Conservation (phyloP, 2,888 invertebrate species). For the Ethmia dodecea region DNA sequence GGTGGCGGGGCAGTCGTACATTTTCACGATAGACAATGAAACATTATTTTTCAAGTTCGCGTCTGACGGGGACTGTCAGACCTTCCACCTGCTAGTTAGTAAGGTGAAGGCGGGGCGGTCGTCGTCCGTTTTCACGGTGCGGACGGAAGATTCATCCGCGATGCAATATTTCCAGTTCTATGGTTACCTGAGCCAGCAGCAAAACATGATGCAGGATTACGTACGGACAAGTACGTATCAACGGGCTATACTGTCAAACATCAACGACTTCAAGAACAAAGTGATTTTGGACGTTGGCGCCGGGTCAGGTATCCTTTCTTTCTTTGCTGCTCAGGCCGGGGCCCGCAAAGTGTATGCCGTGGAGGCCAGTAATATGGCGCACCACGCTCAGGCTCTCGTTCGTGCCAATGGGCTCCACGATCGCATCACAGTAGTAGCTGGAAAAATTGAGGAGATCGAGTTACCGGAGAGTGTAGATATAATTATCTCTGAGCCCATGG, state of each 20-base stretch:
- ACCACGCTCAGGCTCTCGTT: slow-evolving; percentile 94
- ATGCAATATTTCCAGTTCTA: slow-evolving; percentile 99
- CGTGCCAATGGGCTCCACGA: slow-evolving; percentile 92
- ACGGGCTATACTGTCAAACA: slow-evolving; percentile 95
- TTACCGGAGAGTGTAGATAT: slow-evolving; percentile 97
- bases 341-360: slow-evolving; percentile 98
- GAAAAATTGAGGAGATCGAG: slow-evolving; percentile 98
- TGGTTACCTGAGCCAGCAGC: slow-evolving; percentile 98
- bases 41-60: slow-evolving; percentile 84
- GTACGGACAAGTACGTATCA: slow-evolving; percentile 99
- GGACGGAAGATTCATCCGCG: slow-evolving; percentile 98
- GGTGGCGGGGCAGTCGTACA: slow-evolving; percentile 82
- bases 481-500: slow-evolving; percentile 99
- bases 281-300: slow-evolving; percentile 98
- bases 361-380: slow-evolving; percentile 99
- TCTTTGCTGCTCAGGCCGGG: slow-evolving; percentile 98
- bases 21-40: slow-evolving; percentile 85
- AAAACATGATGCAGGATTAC: slow-evolving; percentile 99
- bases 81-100: slow-evolving; percentile 84
- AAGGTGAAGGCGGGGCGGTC: slow-evolving; percentile 85
- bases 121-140: slow-evolving; percentile 92
- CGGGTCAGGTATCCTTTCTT: slow-evolving; percentile 98
- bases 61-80: slow-evolving; percentile 83
- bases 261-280: slow-evolving; percentile 93
- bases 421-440: slow-evolving; percentile 94